Evolutionary conservation across 2,113 vertebrate species (phyloP).

Genomic region (Sphaerodactylus townsendi): DNA sequence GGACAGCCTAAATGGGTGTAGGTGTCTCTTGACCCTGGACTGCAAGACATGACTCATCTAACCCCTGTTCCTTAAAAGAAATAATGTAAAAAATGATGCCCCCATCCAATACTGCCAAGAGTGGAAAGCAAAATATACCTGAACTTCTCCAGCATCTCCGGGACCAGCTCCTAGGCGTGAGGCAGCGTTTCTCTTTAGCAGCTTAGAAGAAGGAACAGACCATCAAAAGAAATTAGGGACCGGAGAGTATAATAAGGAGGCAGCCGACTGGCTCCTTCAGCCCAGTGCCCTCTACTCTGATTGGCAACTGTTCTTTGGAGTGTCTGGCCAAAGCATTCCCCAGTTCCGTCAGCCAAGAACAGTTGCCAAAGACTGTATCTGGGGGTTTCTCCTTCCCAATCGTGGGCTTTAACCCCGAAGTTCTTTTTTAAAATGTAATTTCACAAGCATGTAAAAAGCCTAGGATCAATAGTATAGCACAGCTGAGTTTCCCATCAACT

Average conservation of each 20-base stretch:
- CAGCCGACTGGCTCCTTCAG: background rate
- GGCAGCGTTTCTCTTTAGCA: slow-evolving; percentile 97
- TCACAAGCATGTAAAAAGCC: too few relatives aligned
- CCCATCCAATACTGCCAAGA: background rate
- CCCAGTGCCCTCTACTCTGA: background rate
- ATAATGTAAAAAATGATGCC: background rate
- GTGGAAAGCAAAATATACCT: slow-evolving; percentile 74
- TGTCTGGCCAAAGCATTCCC: background rate
- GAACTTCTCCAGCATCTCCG: slow-evolving; percentile 93
- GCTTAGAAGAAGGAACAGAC: slow-evolving; percentile 71
- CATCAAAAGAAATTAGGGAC: background rate
- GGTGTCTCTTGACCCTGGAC: too few relatives aligned
- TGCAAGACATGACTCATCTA: too few relatives aligned
- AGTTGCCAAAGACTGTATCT: too few relatives aligned
- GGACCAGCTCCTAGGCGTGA: slow-evolving; percentile 90
- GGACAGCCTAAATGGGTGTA: too few relatives aligned
- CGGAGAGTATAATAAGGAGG: background rate
- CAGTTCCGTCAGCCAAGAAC: background rate
- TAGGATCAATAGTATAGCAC: too few relatives aligned
- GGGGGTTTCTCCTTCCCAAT: background rate
- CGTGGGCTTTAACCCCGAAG: background rate
- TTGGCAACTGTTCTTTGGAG: background rate
- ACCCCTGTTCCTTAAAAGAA: too few relatives aligned
- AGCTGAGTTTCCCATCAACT: too few relatives aligned
- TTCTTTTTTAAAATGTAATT: too few relatives aligned